phyloP scores from a whole-genome alignment of 1,140 invertebrate species.

The Palaemon carinicauda region DNA sequence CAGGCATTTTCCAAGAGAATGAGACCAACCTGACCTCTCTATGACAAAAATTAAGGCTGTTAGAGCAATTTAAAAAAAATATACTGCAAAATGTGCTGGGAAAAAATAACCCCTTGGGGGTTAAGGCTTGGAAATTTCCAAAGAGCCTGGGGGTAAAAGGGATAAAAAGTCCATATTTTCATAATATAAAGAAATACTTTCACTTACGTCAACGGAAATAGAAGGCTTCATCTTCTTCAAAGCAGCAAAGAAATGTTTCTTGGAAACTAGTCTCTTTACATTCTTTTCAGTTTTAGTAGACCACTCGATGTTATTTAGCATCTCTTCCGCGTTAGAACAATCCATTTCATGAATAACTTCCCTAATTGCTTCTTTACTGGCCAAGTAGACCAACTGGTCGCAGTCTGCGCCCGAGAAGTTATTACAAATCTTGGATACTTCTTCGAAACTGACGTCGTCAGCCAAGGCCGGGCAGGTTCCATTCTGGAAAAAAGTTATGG shows the following conservation, averaged over 20 bases:
- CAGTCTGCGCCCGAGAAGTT: slow-evolving; percentile 90
- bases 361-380: slow-evolving; percentile 82
- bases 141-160: no score
- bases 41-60: no score
- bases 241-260: slow-evolving; percentile 72
- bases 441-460: slow-evolving; percentile 79
- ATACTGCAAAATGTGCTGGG: no score
- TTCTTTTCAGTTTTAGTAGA: background rate
- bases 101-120: no score
- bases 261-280: slow-evolving; percentile 25
- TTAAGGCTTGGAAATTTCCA: no score
- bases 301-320: background rate
- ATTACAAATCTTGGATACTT: slow-evolving; percentile 75
- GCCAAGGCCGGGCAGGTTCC: slow-evolving; percentile 45
- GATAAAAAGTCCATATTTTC: no score
- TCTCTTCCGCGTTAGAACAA: slow-evolving; percentile 62
- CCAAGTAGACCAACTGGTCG: slow-evolving; percentile 76
- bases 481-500: slow-evolving; percentile 11
- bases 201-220: slow-evolving; percentile 55
- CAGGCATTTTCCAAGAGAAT: no score
- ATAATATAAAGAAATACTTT: no score
- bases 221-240: slow-evolving; percentile 77
- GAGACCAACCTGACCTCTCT: no score
- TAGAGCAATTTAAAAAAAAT: no score
- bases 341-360: slow-evolving; percentile 74